Evolutionary conservation across 2,113 vertebrate species (phyloP), one percentile per base, ranked within the genome.

Genomic region (Apodemus speciosus): DNA sequence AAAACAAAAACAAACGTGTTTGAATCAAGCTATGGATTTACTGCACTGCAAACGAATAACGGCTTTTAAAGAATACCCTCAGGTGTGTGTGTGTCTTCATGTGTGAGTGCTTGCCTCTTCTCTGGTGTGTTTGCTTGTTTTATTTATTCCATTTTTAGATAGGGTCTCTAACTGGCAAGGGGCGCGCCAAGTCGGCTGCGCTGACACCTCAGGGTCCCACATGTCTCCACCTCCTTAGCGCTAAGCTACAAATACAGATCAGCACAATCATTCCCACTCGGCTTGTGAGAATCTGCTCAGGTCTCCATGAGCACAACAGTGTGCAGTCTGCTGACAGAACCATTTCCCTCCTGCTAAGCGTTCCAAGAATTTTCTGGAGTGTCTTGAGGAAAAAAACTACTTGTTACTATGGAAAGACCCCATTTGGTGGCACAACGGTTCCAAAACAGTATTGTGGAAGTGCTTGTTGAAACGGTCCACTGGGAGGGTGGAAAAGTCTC

Each of bases 401-500:
- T 69, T 30, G 58, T 0, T 30, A 4, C 79, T 88, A 56, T 62
- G 84, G 20, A 25, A 38, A 88, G 40, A 51, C 21, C 5, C 80
- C 14, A 27, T 56, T 72, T 71, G 49, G 72, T 68, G 62, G 25
- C 5, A 51, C 1, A 58, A 51, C 7, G 6, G 5, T 91, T 87
- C 53, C 40, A 49, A 32, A 14, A 38, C 91, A 51, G 30, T 88
- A 46, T 2, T 64, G 53, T 84, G 3, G 49, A 11, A 43, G 25
- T 43, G 23, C 16, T 23, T n/a, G 13, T 40, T 56, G n/a, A 38
- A 87, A 21, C 1, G 15, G 3, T 80, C 8, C 4, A 0, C 20
- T 38, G 30, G 53, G 76, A 38, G 56, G 9, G 10, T 11, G 23
- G 66, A 20, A 0, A 15, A 68, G 1, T 43, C 0, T 1, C 76